These are phyloP conservation scores for Drosophila lowei DNA, from an alignment of 1,140 invertebrate genomes.

Conservation along the genomic window DNA sequence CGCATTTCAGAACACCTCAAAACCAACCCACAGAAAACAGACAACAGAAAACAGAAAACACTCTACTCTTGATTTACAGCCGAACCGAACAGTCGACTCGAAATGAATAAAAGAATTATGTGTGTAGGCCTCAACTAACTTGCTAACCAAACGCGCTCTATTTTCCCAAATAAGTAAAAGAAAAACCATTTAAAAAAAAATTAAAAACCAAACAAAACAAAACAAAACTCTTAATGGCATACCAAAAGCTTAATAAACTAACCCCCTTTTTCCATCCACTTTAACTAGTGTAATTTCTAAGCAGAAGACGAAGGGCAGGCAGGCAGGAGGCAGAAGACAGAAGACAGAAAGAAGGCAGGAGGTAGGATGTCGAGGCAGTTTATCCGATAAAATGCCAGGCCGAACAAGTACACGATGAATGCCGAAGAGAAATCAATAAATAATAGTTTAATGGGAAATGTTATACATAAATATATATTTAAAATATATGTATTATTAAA, in stretches of 20 bases:
- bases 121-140: conserved; percentile 48
- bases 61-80: conserved; percentile 15
- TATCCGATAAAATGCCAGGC: conserved; percentile 26
- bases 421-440: conserved; percentile 58
- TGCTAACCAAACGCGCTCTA: conserved; percentile 55
- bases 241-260: conserved; percentile 56
- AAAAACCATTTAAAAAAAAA: conserved; percentile 30
- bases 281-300: conserved; percentile 50
- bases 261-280: conserved; percentile 43
- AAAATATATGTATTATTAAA: conserved; percentile 60
- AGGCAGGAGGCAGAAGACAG: conserved; percentile 15
- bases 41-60: too few species aligned
- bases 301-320: conserved; percentile 14
- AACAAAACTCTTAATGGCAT: conserved; percentile 22
- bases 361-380: conserved; percentile 61
- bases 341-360: background rate
- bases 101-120: conserved; percentile 18
- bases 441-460: conserved; percentile 68
- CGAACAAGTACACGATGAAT: conserved; percentile 30
- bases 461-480: conserved; percentile 69
- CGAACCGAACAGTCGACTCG: conserved; percentile 17
- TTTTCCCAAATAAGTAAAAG: conserved; percentile 58
- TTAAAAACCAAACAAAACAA: conserved; percentile 12
- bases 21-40: background rate
- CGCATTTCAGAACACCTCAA: background rate